These are phyloP conservation scores for Parochlus steinenii DNA, from an alignment of 2,888 invertebrate species.

Conservation along the genomic window DNA sequence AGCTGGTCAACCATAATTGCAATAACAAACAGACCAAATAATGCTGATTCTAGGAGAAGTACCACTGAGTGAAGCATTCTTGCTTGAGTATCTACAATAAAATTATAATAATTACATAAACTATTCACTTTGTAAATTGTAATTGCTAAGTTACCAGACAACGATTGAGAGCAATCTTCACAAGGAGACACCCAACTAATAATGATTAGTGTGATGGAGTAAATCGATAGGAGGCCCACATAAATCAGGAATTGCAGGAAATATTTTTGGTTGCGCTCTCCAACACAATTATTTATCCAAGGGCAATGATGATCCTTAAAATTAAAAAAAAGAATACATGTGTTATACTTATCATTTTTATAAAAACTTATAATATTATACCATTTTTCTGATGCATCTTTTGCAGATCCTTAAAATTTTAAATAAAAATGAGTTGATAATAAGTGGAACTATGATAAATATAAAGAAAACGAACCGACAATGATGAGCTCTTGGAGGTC, in stretches of 20 bases:
- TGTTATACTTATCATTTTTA: background rate
- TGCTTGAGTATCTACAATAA: constrained; percentile 48
- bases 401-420: constrained; percentile 76
- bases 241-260: constrained; percentile 77
- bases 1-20: constrained; percentile 77
- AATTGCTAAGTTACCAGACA: no score
- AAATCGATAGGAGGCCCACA: constrained; percentile 47
- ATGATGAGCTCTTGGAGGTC: constrained; percentile 74
- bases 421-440: no score
- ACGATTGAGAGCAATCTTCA: constrained; percentile 42
- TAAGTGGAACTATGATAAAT: no score
- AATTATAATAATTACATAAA: no score
- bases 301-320: constrained; percentile 79
- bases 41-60: constrained; percentile 58
- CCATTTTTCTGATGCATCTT: constrained; percentile 45
- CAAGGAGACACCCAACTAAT: constrained; percentile 57
- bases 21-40: constrained; percentile 77
- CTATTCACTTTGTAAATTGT: no score
- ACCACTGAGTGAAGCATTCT: constrained; percentile 73
- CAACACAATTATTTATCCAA: constrained; percentile 89
- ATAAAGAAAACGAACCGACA: no score
- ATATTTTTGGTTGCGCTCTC: constrained; percentile 81
- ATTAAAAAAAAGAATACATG: background rate
- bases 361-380: constrained; percentile 14
- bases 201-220: constrained; percentile 52